Percentiles rank a stretch among this genome's conserved stretches.
Evolutionary conservation across 2,113 vertebrate genomes (phyloP).

Genomic region (Oreochromis tanganicae): DNA sequence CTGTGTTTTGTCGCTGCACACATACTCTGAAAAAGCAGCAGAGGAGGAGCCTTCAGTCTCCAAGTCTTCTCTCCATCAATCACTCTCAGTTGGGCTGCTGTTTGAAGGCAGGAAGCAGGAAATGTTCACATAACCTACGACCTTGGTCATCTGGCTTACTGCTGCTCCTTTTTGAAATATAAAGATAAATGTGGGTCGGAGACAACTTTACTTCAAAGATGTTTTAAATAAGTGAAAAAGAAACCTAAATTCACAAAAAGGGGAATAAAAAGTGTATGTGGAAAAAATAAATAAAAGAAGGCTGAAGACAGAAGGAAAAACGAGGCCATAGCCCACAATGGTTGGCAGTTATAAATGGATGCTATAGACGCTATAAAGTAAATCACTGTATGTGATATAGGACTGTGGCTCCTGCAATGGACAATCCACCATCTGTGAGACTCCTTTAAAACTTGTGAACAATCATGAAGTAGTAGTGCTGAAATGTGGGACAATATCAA

Average conservation of each 20-base stretch:
- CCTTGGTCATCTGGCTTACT: background rate
- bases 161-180: background rate
- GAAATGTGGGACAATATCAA: background rate
- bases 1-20: background rate
- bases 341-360: slow-evolving; percentile 35
- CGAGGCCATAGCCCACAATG: background rate
- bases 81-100: background rate
- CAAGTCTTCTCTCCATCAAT: slow-evolving; percentile 23
- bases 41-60: background rate
- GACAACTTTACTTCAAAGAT: background rate
- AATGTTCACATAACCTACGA: background rate
- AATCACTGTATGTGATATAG: slow-evolving; percentile 1
- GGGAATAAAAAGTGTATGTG: background rate
- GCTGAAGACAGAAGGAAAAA: background rate
- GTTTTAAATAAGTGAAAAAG: background rate
- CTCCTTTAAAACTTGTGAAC: background rate
- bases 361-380: background rate
- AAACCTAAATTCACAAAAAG: background rate
- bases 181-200: background rate
- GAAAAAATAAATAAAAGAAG: background rate
- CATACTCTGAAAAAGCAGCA: slow-evolving; percentile 36
- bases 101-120: background rate
- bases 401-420: background rate
- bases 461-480: background rate
- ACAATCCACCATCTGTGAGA: background rate